Evolutionary conservation across 2,797 vertebrate genomes (phyloP).

Genomic region (Gallinago stenura): DNA sequence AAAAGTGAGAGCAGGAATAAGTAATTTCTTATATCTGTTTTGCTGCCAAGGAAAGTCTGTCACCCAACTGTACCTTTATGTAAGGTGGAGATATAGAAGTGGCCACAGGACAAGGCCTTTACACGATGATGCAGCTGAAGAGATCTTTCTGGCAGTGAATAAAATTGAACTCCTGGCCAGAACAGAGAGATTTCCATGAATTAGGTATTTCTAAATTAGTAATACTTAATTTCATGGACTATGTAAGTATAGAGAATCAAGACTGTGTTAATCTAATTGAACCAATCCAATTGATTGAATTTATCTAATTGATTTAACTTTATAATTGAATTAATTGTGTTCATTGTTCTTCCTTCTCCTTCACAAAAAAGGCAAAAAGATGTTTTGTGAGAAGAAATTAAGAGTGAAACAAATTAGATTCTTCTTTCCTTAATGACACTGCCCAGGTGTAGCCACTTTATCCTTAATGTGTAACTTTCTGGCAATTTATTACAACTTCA

Average conservation of each 20-base stretch:
- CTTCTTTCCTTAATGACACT: background rate
- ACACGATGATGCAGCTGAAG: background rate
- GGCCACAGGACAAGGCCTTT: background rate
- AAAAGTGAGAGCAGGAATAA: background rate
- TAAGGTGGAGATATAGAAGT: background rate
- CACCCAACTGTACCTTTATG: background rate
- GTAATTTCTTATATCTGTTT: background rate
- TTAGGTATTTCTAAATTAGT: background rate
- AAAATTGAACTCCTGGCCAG: background rate
- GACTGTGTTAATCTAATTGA: conserved; percentile 22
- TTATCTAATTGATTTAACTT: conserved; percentile 12
- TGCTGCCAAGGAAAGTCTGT: background rate
- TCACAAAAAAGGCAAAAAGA: background rate
- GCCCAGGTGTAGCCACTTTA: background rate
- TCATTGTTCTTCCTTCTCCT: background rate
- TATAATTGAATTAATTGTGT: background rate
- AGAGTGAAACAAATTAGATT: background rate
- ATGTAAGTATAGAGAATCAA: background rate
- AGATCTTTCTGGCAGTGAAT: background rate
- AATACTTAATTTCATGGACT: background rate
- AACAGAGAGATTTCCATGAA: background rate
- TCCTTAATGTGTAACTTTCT: background rate
- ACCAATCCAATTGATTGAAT: background rate
- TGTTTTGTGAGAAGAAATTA: background rate
- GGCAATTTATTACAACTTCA: background rate